These are phyloP conservation scores for Cetoscarus ocellatus DNA, from an alignment of 2,797 vertebrate species.

Conservation along the genomic window DNA sequence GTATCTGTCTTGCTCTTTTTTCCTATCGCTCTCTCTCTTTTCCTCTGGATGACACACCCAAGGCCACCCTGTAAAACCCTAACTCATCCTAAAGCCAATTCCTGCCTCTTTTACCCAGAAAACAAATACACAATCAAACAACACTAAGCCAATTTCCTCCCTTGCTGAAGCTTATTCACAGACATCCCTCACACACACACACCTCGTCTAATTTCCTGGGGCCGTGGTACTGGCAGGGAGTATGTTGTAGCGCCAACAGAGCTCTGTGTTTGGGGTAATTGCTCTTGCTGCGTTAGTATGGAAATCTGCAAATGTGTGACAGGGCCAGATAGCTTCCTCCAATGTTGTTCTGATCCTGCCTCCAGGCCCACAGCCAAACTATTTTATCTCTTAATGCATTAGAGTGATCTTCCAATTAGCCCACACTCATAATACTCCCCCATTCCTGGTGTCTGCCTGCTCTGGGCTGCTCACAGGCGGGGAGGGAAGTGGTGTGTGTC, in stretches of 20 bases:
- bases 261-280: slow-evolving; percentile 95
- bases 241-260: slow-evolving; percentile 94
- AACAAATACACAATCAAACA: slow-evolving; percentile 86
- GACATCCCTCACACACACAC: slow-evolving; percentile 61
- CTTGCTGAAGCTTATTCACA: slow-evolving; percentile 71
- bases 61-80: slow-evolving; percentile 74
- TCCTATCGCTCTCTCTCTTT: slow-evolving; percentile 13
- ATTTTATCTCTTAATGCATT: slow-evolving; percentile 99
- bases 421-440: slow-evolving; percentile 97
- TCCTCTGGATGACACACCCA: slow-evolving; percentile 63
- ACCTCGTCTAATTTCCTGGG: slow-evolving; percentile 83
- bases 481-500: slow-evolving; percentile 43
- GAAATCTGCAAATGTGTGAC: slow-evolving; percentile 99
- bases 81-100: slow-evolving; percentile 73
- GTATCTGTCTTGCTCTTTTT: slow-evolving; percentile 45
- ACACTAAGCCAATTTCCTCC: slow-evolving; percentile 86
- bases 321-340: slow-evolving; percentile 99
- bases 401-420: slow-evolving; percentile 99
- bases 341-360: slow-evolving; percentile 98
- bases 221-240: slow-evolving; percentile 89
- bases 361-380: slow-evolving; percentile 99
- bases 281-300: slow-evolving; percentile 98
- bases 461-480: slow-evolving; percentile 63
- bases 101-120: slow-evolving; percentile 75
- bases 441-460: slow-evolving; percentile 93